Evolutionary conservation across 2,888 invertebrate species (phyloP).

Genomic region (Hecatera dysodea): DNA sequence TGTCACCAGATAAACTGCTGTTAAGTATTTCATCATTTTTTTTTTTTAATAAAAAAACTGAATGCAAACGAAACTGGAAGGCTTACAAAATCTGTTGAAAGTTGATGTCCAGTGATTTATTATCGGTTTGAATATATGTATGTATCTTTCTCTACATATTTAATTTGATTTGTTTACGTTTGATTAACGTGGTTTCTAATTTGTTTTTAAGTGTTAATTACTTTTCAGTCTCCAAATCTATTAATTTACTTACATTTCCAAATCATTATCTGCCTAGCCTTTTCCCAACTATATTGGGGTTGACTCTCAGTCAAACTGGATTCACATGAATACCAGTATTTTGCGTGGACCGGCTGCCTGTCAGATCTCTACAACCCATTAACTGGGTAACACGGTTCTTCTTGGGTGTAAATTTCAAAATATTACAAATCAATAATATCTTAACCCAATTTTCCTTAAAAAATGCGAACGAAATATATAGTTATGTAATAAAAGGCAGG

Average conservation of each 20-base stretch:
- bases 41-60: too few species aligned
- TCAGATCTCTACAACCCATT: too few species aligned
- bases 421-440: background rate
- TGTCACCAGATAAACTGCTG: background rate
- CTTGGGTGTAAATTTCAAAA: too few species aligned
- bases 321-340: too few species aligned
- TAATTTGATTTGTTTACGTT: too few species aligned
- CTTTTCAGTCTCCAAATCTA: background rate
- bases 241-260: background rate
- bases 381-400: too few species aligned
- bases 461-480: constrained; percentile 23
- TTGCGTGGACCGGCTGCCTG: too few species aligned
- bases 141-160: too few species aligned
- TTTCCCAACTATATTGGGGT: too few species aligned
- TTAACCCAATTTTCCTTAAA: background rate
- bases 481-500: constrained; percentile 59
- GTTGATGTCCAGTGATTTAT: background rate
- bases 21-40: background rate
- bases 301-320: too few species aligned
- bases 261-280: too few species aligned
- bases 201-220: background rate
- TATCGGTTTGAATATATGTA: background rate
- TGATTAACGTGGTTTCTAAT: background rate
- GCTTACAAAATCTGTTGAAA: background rate
- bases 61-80: background rate